These are phyloP conservation scores for Epicampocera succincta DNA, from an alignment of 2,888 invertebrate species.

Conservation along the genomic window DNA sequence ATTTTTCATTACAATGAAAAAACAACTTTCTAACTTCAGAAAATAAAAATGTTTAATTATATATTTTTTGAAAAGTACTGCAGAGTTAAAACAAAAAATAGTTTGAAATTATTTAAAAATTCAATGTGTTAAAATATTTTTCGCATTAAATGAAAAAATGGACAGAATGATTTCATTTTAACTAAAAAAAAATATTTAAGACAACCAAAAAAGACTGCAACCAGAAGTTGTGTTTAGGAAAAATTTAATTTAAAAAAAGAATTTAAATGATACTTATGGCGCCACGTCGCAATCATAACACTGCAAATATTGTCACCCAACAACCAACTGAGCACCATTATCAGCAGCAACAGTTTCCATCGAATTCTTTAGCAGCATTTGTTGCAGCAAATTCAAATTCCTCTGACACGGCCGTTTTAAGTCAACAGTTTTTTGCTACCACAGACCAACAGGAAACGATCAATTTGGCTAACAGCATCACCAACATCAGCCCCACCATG, in stretches of 20 bases:
- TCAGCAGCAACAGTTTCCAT: conserved; percentile 63
- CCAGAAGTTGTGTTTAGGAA: conserved; percentile 8
- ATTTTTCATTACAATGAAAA: background rate
- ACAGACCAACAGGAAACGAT: conserved; percentile 46
- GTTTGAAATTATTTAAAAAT: background rate
- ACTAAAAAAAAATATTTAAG: conserved; percentile 2
- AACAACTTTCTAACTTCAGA: background rate
- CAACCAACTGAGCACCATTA: conserved; percentile 72
- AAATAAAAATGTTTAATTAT: conserved; percentile 42
- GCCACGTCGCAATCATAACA: conserved; percentile 82
- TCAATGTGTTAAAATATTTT: conserved; percentile 2
- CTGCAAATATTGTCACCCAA: conserved; percentile 71
- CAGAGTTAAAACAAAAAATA: background rate
- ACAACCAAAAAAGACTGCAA: too few relatives aligned
- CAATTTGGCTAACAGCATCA: conserved; percentile 42
- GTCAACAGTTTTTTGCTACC: conserved; percentile 49
- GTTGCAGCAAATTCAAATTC: conserved; percentile 60
- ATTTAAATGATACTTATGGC: conserved; percentile 81
- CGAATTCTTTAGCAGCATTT: conserved; percentile 63
- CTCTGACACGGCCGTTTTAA: conserved; percentile 29
- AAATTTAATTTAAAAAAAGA: background rate
- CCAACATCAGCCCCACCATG: conserved; percentile 73
- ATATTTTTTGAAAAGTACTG: background rate
- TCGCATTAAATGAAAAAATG: conserved; percentile 6
- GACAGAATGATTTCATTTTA: conserved; percentile 1